Evolutionary conservation across 2,797 vertebrate species (phyloP), one percentile per base, ranked within the genome.

Genomic region (Pelobates cultripes): DNA sequence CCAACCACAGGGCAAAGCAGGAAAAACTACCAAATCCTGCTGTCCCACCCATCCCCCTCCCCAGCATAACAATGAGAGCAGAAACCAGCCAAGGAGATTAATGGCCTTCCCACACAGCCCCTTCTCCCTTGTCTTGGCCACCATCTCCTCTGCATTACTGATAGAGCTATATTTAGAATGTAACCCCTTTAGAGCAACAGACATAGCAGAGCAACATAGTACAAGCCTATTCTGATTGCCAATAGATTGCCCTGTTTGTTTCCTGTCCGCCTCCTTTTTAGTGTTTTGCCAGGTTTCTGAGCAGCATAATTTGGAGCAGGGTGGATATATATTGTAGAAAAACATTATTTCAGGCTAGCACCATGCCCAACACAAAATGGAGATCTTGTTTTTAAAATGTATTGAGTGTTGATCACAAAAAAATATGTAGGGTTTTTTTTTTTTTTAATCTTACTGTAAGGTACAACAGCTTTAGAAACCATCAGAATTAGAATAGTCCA

Each of bases 31-130:
- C 81, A 73, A 77, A 84, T 84, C 72, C 73, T 44, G 66, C 69
- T 71, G 76, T 83, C 81, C 77, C 82, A 75, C 77, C 82, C 82
- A 75, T 70, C 73, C 77, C 51, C 69, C 82, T 55, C 43, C 77
- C 73, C 67, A 42, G 77, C 66, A 76, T 79, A 84, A 84, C 82
- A 84, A 84, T 84, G 82, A 79, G 77, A 75, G 72, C 72, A 69
- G 72, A 68, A 78, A 71, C 77, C 74, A 78, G 74, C 43, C 74
- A 79, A 61, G 45, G 77, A 84, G 82, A 84, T 84, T 84, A 84
- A 84, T 84, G 77, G 82, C 66, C 73, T 84, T 78, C 82, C 72
- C 74, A 75, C 73, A 79, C 77, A 79, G 82, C 82, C 73, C 82
- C 61, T 78, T 74, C 63, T 74, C 70, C 67, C 67, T 44, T 75